A percentile compares a stretch with the other conserved stretches of the same genome.
Evolutionary conservation across 1,140 invertebrate genomes (phyloP).

Genomic region (Choristoneura fumiferana): DNA sequence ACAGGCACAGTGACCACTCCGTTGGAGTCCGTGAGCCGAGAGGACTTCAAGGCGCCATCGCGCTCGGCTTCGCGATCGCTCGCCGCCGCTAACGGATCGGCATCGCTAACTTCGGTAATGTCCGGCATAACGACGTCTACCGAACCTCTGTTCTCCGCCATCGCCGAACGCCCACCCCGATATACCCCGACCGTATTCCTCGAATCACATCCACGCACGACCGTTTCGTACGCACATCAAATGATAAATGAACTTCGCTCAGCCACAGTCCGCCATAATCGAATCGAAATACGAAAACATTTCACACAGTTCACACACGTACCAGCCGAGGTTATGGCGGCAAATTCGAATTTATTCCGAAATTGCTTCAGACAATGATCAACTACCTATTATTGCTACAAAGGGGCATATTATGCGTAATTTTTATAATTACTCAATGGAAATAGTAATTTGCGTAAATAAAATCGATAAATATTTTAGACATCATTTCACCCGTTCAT

Average conservation of each 20-base stretch:
- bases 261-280: constrained; percentile 49
- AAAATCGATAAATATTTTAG: too few species aligned
- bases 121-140: constrained; percentile 84
- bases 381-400: background rate
- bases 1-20: constrained; percentile 83
- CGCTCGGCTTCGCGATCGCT: constrained; percentile 76
- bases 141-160: constrained; percentile 80
- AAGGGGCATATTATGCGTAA: too few species aligned
- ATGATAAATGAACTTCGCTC: constrained; percentile 31
- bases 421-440: too few species aligned
- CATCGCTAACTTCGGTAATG: constrained; percentile 81
- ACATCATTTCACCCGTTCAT: too few species aligned
- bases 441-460: too few species aligned
- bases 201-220: constrained; percentile 38
- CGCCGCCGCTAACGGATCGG: constrained; percentile 80
- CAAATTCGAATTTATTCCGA: constrained; percentile 41
- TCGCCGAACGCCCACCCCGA: constrained; percentile 50
- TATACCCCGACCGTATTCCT: constrained; percentile 41
- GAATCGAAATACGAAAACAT: constrained; percentile 44
- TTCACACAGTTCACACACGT: constrained; percentile 24
- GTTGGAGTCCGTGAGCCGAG: constrained; percentile 59
- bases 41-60: constrained; percentile 63
- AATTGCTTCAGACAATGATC: background rate
- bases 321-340: constrained; percentile 43
- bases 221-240: constrained; percentile 24